Percentiles rank a stretch among this genome's conserved stretches.
Evolutionary conservation across 2,888 invertebrate genomes (phyloP).

Genomic region (Lasioglossum leucozonium): DNA sequence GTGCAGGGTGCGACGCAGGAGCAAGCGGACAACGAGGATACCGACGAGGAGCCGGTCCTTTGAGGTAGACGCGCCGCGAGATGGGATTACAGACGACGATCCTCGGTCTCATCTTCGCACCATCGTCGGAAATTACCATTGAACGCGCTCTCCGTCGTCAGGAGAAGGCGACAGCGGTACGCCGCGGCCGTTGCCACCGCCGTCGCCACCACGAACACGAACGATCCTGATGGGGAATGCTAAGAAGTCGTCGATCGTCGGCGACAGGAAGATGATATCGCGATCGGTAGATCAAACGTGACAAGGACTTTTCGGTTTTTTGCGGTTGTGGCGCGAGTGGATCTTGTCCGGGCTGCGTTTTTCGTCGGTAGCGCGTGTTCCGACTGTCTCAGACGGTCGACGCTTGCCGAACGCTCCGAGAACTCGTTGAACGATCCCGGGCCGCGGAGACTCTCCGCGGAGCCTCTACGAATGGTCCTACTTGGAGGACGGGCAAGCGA

Average conservation of each 20-base stretch:
- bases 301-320: neutral
- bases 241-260: neutral
- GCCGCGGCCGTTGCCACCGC: constrained; percentile 36
- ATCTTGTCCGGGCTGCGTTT: constrained; percentile 1
- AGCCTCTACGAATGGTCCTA: neutral
- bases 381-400: constrained; percentile 15
- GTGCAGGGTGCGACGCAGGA: constrained; percentile 83
- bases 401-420: neutral
- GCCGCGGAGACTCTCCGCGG: neutral
- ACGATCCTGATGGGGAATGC: constrained; percentile 36
- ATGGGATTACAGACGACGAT: constrained; percentile 65
- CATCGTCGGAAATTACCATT: constrained; percentile 54
- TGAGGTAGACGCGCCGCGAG: constrained; percentile 79
- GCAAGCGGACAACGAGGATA: constrained; percentile 86
- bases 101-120: constrained; percentile 66
- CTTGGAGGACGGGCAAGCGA: neutral
- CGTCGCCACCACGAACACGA: constrained; percentile 19
- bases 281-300: constrained; percentile 15
- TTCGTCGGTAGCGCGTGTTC: constrained; percentile 17
- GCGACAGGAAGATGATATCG: constrained; percentile 7
- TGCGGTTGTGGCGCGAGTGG: neutral
- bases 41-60: constrained; percentile 89
- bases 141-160: constrained; percentile 50
- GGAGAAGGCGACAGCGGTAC: constrained; percentile 60
- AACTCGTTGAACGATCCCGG: neutral